Evolutionary conservation across 1,140 invertebrate species (phyloP), one percentile per base, ranked within the genome.

Genomic region (Lepidurus packardi): DNA sequence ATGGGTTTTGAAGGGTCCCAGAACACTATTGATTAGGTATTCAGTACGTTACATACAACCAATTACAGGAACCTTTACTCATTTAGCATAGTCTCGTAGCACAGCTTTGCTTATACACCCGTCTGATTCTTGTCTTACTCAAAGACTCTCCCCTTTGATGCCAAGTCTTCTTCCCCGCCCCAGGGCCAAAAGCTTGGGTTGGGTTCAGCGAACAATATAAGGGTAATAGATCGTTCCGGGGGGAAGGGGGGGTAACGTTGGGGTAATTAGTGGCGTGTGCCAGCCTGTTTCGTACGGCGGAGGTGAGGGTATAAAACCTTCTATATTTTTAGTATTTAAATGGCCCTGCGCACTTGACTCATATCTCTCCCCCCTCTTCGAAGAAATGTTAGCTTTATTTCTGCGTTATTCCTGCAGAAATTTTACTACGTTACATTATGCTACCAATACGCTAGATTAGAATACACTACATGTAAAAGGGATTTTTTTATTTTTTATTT

Each of bases 51-150:
- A 65, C 53, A 65, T 65, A 65, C 53, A 65, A 65, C 53, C 53
- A 65, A 65, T 65, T 65, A 65, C 53, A 65, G 53, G 53, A 65
- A 65, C 53, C 53, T 65, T 65, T 65, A 65, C 53, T 65, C 53
- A 65, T 65, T 65, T 65, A 65, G 53, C 53, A 65, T 65, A 65
- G 53, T 65, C 53, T 21, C 53, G 53, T n/a, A 65, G 53, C 53
- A 65, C 53, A 65, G 53, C 53, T 65, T 65, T 65, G 53, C 53
- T 9, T 65, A 65, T 65, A 16, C 53, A 65, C 53, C 53, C 53
- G 21, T 65, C 53, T 65, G 53, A 65, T 65, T 65, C 53, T 65
- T 65, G 53, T 65, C 53, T 65, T 65, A 9, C 53, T 65, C 53
- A n/a, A 65, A 65, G 53, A 65, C 53, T 65, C 53, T 65, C 53